Evolutionary conservation across 2,113 vertebrate species (phyloP).

Genomic region (Potamarius usumacintae): DNA sequence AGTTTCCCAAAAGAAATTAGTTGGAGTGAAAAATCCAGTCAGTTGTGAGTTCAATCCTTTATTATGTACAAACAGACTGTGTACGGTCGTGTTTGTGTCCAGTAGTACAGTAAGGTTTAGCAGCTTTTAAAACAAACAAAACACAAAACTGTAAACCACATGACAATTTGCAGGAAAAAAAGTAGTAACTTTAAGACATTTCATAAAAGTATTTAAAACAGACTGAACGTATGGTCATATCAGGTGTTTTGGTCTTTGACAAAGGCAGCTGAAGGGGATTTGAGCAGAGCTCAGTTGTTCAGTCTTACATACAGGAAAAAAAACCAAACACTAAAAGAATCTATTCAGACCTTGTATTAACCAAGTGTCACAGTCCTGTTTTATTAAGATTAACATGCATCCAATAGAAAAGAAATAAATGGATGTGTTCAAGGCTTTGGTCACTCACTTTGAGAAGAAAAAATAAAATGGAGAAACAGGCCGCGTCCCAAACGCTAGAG

Average conservation of each 20-base stretch:
- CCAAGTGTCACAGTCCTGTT: background rate
- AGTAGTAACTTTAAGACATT: background rate
- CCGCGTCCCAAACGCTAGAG: background rate
- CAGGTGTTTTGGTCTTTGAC: slow-evolving; percentile 39
- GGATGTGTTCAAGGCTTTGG: slow-evolving; percentile 10
- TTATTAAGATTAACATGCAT: background rate
- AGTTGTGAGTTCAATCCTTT: slow-evolving; percentile 32
- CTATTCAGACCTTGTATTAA: background rate
- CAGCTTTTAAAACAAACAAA: slow-evolving; percentile 55
- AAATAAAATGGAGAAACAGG: background rate
- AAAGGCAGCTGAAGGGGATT: slow-evolving; percentile 31
- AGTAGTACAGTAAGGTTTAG: slow-evolving; percentile 56
- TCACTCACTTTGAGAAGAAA: background rate
- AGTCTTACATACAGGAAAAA: background rate
- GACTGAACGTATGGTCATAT: slow-evolving; percentile 14
- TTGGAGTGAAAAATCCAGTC: background rate
- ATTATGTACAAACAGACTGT: slow-evolving; percentile 62
- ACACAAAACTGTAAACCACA: slow-evolving; percentile 38
- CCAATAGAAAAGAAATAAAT: background rate
- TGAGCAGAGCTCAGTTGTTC: slow-evolving; percentile 2
- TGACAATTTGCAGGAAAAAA: background rate
- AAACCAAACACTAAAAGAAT: background rate
- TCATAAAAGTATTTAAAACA: slow-evolving; percentile 36
- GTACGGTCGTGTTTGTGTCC: slow-evolving; percentile 42
- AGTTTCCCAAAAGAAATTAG: background rate